phyloP scores from a whole-genome alignment of 2,888 invertebrate genomes.

The Agriopis leucophaearia region DNA sequence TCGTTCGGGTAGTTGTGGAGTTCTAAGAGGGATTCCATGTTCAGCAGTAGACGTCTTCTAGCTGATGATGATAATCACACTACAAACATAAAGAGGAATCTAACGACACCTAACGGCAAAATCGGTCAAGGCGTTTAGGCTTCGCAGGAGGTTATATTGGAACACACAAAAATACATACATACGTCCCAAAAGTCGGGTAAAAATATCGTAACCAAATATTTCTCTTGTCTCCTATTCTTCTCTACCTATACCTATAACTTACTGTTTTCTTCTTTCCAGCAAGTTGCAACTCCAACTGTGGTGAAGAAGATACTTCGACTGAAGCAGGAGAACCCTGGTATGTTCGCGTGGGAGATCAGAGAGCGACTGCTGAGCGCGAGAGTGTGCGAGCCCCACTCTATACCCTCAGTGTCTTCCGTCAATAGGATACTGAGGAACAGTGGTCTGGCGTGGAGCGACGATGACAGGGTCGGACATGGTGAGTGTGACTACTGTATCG shows the following conservation, averaged over 20 bases:
- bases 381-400: constrained; percentile 95
- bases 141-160: too few relatives aligned
- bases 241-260: too few relatives aligned
- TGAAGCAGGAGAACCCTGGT: constrained; percentile 97
- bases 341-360: constrained; percentile 99
- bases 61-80: too few relatives aligned
- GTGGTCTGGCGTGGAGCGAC: constrained; percentile 92
- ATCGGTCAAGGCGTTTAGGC: too few relatives aligned
- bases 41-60: too few relatives aligned
- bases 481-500: constrained; percentile 45
- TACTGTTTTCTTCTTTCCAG: constrained; percentile 80
- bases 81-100: too few relatives aligned
- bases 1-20: too few relatives aligned
- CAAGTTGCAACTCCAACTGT: constrained; percentile 99
- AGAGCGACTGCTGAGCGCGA: constrained; percentile 94
- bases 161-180: too few relatives aligned
- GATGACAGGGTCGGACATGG: constrained; percentile 79
- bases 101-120: too few relatives aligned
- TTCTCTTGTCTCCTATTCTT: not conserved
- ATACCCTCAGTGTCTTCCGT: constrained; percentile 98
- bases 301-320: constrained; percentile 96
- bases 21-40: too few relatives aligned
- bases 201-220: not conserved
- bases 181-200: too few relatives aligned
- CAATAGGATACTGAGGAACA: constrained; percentile 96